Evolutionary conservation across 2,888 invertebrate genomes (phyloP).

Genomic region (Nineta flava): DNA sequence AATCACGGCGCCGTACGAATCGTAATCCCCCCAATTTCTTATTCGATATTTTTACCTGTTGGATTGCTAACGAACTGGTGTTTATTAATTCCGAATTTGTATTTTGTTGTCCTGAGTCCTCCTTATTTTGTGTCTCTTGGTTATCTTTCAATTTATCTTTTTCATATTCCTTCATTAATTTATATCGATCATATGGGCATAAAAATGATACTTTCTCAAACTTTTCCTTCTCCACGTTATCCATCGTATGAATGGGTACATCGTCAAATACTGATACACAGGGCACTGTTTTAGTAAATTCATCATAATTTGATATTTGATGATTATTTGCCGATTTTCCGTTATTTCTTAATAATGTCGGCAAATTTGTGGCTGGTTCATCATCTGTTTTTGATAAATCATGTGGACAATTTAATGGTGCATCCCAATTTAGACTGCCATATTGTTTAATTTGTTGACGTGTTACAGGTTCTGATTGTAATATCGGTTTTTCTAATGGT

Average conservation of each 20-base stretch:
- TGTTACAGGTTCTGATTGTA: conserved; percentile 26
- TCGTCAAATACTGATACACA: conserved; percentile 19
- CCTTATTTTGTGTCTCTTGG: background rate
- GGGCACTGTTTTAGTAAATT: conserved; percentile 9
- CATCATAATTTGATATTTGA: background rate
- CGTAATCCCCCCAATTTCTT: too few relatives aligned
- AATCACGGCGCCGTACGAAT: too few relatives aligned
- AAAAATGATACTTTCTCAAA: conserved; percentile 30
- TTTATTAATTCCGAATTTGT: too few relatives aligned
- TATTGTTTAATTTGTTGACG: conserved; percentile 23
- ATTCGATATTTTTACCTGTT: too few relatives aligned
- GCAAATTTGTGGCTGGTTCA: conserved; percentile 34
- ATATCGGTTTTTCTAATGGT: conserved; percentile 40
- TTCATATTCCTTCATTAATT: conserved; percentile 28
- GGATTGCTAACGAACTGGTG: too few relatives aligned
- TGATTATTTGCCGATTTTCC: background rate
- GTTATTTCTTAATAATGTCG: conserved; percentile 27
- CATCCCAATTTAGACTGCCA: conserved; percentile 31
- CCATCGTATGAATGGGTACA: background rate
- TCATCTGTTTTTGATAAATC: conserved; percentile 37
- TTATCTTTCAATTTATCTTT: background rate
- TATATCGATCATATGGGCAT: conserved; percentile 46
- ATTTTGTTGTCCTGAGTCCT: background rate
- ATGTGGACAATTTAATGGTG: conserved; percentile 42
- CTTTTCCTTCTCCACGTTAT: conserved; percentile 9